Base-by-base conservation (phyloP, 2,797 vertebrate species). In the Fistularia commersonii region DNA sequence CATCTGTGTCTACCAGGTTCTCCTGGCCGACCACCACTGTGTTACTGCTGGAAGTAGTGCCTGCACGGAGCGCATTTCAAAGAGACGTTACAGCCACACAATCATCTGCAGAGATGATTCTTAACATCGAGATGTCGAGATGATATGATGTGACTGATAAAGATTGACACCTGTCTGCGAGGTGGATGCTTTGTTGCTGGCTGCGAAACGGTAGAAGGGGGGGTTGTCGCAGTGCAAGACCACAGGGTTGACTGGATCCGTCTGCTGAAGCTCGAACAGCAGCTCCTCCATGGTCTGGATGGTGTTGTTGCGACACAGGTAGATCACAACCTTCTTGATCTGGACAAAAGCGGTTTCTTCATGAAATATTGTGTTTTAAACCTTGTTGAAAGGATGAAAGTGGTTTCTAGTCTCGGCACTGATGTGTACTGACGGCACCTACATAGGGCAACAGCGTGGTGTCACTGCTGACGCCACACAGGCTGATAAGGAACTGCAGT, bases 241-340 rank as follows among this genome's bases (percentile, higher is more conserved):
- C 31, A 98, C 95, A 1, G 97, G 96, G 81, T 98, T 99, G 72
- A 99, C 94, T 0, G 97, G 97, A 76, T 99, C 97, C 0, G 97
- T 99, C 84, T 99, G 97, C 86, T 99, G 97, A 49, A 99, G 91
- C 81, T 99, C 97, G 59, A 98, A 98, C 45, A 99, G 90, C 10
- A 99, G 93, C 76, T 99, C 97, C 79, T 99, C 97, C 97, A 99
- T 99, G 4, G 96, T 99, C 71, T 98, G 96, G 67, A 99, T 98
- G 52, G 97, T 99, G 87, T 97, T 99, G 82, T 98, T 98, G 35
- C 97, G 94, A 71, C 97, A 99, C 3, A 99, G 69, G 81, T 98
- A 99, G 57, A 98, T 93, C 11, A 96, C 95, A 73, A 99, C 97
- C 75, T 98, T 99, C 83, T 99, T 99, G 73, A 99, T 99, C 97